A percentile compares a stretch with the other conserved stretches of the same genome.
phyloP scores from a whole-genome alignment of 1,140 invertebrate species.

The Heliconius hermathena region DNA sequence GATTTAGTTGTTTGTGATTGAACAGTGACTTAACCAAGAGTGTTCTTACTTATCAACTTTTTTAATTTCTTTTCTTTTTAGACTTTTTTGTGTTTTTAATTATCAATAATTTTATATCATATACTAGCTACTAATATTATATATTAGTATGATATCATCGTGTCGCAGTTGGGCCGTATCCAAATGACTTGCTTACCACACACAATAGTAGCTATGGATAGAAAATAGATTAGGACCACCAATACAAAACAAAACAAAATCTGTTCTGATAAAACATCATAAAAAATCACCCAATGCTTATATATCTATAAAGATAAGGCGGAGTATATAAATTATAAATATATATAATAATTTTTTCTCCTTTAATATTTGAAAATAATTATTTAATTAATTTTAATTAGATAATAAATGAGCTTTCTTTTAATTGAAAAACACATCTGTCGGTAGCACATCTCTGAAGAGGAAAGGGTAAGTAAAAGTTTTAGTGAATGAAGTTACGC shows the following conservation, averaged over 20 bases:
- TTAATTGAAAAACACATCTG: neutral
- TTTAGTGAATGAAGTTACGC: slow-evolving; percentile 21
- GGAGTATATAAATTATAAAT: too few relatives aligned
- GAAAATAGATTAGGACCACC: too few relatives aligned
- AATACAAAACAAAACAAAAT: neutral
- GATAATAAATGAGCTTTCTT: neutral
- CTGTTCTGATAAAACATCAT: too few relatives aligned
- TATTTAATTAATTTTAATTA: neutral
- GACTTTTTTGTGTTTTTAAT: too few relatives aligned
- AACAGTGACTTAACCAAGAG: too few relatives aligned
- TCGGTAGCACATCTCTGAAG: neutral
- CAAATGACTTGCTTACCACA: neutral
- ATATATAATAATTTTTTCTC: too few relatives aligned
- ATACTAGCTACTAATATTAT: neutral
- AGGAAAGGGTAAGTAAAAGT: slow-evolving; percentile 20
- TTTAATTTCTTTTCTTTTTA: too few relatives aligned
- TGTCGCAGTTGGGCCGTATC: neutral
- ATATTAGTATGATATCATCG: neutral
- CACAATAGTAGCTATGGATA: neutral
- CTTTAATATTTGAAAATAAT: neutral
- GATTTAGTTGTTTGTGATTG: too few relatives aligned
- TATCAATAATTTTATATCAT: too few relatives aligned
- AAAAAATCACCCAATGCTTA: too few relatives aligned
- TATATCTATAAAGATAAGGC: too few relatives aligned
- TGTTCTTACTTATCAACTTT: too few relatives aligned